Evolutionary conservation across 2,888 invertebrate species (phyloP).

Genomic region (Noctua fimbriata): DNA sequence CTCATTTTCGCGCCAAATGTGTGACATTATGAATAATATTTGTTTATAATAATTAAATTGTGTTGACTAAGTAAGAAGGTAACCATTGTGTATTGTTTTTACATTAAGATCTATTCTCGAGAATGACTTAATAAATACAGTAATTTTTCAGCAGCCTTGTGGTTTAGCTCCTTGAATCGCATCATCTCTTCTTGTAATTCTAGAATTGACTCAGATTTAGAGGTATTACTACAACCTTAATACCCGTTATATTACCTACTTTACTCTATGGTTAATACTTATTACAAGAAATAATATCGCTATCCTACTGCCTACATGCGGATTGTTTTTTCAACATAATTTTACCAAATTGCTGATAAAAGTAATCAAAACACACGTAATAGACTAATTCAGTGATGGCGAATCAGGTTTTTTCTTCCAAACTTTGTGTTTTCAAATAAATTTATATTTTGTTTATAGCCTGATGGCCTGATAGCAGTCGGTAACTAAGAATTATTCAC

Average conservation of each 20-base stretch:
- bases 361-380: background rate
- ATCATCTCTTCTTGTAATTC: slow-evolving; percentile 26
- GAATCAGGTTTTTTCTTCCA: background rate
- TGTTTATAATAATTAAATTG: background rate
- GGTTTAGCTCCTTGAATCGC: background rate
- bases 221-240: background rate
- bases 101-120: slow-evolving; percentile 33
- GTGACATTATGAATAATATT: slow-evolving; percentile 45
- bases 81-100: slow-evolving; percentile 7
- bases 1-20: slow-evolving; percentile 58
- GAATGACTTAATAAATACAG: slow-evolving; percentile 35
- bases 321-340: background rate
- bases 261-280: no score
- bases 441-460: slow-evolving; percentile 12
- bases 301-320: no score
- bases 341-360: background rate
- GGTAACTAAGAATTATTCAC: slow-evolving; percentile 24
- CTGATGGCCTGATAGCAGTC: background rate
- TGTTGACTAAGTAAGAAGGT: background rate
- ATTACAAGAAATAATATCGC: background rate
- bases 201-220: background rate
- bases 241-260: no score
- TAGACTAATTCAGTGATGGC: background rate
- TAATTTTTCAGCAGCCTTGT: background rate
- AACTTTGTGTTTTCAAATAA: slow-evolving; percentile 2